Base-by-base conservation (phyloP, 2,797 vertebrate genomes). In the Pitangus sulphuratus region DNA sequence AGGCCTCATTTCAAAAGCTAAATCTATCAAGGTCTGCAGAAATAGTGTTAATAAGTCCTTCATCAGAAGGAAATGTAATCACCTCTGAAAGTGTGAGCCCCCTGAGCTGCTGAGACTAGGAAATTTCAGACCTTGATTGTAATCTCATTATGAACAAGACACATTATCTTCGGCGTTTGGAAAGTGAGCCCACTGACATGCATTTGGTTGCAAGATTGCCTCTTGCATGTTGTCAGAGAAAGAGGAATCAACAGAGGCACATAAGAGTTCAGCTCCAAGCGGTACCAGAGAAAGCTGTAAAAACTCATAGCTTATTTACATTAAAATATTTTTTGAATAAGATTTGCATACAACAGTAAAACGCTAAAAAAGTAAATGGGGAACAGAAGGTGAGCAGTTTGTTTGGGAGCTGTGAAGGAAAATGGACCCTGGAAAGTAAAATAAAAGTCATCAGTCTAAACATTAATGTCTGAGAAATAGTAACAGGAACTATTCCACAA, bases 111-210 rank as follows among this genome's bases (percentile, higher is more conserved):
- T 89, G 81, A 96, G 81, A 54, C 78, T 68, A 17, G 17, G 66
- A 86, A 87, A 92, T 93, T 96, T 84, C 64, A 93, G 56, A 77
- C 56, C 56, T 85, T 89, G 81, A 94, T 74, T 92, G n/a, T 74
- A 79, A 74, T 80, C 71, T 96, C 68, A 33, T 93, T 87, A 80
- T 13, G n/a, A 94, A 44, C 48, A 60, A 77, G 68, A 57, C 31
- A 60, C 10, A 12, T 79, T 81, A 68, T 54, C 60, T 70, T 72
- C 39, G 2, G 1, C 16, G 28, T 64, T 48, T 78, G 39, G 48
- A 53, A 79, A 82, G 40, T 3, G 20, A 93, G 31, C 35, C 50
- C 51, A 45, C 9, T 24, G 62, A 39, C 58, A 77, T 54, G 58
- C 35, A 26, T 56, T 78, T 57, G 60, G 37, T 68, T 90, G 53